These are phyloP conservation scores for Pterocles gutturalis DNA, from an alignment of 2,113 vertebrate genomes.

Conservation along the genomic window DNA sequence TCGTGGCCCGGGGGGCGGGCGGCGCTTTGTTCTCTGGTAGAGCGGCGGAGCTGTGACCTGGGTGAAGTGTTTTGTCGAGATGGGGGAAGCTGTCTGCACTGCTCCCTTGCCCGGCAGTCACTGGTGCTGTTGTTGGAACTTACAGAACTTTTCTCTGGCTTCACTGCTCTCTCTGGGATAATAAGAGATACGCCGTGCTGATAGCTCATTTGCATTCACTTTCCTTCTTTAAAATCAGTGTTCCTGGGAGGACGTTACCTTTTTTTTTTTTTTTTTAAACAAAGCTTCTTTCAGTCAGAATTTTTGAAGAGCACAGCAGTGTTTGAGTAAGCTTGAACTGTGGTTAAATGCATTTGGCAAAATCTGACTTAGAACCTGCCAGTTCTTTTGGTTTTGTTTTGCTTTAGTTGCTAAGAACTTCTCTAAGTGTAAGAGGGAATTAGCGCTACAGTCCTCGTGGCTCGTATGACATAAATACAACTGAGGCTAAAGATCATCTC, in stretches of 20 bases:
- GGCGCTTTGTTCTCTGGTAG: background rate
- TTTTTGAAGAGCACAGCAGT: background rate
- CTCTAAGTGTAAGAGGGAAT: background rate
- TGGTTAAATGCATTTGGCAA: background rate
- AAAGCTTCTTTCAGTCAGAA: accelerated
- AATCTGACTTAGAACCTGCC: background rate
- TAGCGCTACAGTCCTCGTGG: background rate
- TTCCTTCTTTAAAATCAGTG: background rate
- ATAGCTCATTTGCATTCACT: background rate
- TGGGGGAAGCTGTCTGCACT: too few species aligned
- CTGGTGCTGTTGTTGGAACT: background rate
- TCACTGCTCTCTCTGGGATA: background rate
- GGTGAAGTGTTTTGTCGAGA: background rate
- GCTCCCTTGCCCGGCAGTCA: background rate
- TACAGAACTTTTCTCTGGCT: background rate
- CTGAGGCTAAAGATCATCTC: background rate
- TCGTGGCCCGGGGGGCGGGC: background rate
- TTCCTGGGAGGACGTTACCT: background rate
- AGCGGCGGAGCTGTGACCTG: background rate
- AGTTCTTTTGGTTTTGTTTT: background rate
- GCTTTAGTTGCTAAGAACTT: background rate
- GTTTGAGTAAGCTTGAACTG: background rate
- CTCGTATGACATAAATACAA: background rate
- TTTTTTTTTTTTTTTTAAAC: background rate
- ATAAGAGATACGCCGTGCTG: background rate